Evolutionary conservation across 2,797 vertebrate genomes (phyloP).

Genomic region (Lophius americanus): DNA sequence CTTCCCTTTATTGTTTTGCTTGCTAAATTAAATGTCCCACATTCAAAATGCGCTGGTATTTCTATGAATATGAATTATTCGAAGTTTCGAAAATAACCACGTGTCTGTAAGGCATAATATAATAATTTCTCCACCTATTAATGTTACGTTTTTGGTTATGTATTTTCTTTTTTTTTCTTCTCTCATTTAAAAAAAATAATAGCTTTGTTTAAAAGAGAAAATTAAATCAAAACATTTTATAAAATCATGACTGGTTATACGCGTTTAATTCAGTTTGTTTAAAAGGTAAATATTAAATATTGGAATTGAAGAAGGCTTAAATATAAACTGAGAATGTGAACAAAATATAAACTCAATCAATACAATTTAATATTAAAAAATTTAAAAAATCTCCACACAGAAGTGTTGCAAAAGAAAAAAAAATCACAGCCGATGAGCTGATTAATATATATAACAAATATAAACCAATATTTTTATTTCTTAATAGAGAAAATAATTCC

Average conservation of each 20-base stretch:
- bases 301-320: background rate
- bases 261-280: slow-evolving; percentile 8
- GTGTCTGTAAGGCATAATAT: background rate
- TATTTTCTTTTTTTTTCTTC: background rate
- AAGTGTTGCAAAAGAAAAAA: background rate
- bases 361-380: background rate
- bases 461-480: no score
- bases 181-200: background rate
- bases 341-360: slow-evolving; percentile 3
- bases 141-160: background rate
- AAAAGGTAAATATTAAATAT: background rate
- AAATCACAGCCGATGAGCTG: background rate
- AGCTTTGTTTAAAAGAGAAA: background rate
- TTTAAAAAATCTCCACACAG: background rate
- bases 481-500: no score
- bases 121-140: background rate
- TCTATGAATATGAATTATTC: background rate
- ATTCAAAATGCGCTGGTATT: slow-evolving; percentile 10
- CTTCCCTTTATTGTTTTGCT: no score
- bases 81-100: background rate
- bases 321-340: background rate
- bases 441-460: no score
- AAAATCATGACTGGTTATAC: background rate
- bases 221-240: background rate
- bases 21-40: slow-evolving; percentile 17